Evolutionary conservation across 2,113 vertebrate species (phyloP).

Genomic region (Chamaetylas fuelleborni): DNA sequence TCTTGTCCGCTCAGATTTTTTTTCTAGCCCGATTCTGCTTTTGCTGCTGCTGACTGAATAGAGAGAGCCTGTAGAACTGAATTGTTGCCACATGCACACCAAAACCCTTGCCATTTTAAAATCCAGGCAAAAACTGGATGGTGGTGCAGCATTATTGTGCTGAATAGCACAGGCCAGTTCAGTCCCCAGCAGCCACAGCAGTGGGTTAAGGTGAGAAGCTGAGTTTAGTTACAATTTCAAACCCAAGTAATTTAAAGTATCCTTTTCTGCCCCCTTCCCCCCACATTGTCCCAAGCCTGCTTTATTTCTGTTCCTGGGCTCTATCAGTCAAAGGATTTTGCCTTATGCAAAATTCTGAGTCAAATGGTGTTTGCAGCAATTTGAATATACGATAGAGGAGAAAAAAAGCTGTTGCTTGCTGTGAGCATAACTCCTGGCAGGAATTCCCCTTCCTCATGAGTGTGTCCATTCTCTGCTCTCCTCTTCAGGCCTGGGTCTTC

Average conservation of each 20-base stretch:
- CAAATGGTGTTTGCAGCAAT: not conserved
- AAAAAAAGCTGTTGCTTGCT: not conserved
- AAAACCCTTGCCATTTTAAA: not conserved
- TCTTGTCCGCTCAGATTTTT: not conserved
- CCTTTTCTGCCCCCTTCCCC: not conserved
- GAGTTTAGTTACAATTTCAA: not conserved
- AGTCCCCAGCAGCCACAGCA: not conserved
- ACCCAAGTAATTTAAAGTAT: not conserved
- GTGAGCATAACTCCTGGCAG: not conserved
- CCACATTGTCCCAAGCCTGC: not conserved
- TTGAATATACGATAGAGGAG: not conserved
- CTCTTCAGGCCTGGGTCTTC: not conserved
- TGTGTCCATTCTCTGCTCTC: not conserved
- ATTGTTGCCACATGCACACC: rapidly evolving
- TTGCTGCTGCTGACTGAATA: not conserved
- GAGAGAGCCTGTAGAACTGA: not conserved
- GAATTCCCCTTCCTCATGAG: not conserved
- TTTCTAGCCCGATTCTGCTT: not conserved
- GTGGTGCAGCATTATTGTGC: not conserved
- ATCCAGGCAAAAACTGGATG: not conserved
- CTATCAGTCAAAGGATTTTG: not conserved
- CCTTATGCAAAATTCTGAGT: not conserved
- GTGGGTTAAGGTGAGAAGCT: not conserved
- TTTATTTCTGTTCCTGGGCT: not conserved
- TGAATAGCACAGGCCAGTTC: not conserved